A percentile compares a stretch with the other conserved stretches of the same genome.
phyloP scores from a whole-genome alignment of 2,113 vertebrate genomes.

The Coracopsis vasa region DNA sequence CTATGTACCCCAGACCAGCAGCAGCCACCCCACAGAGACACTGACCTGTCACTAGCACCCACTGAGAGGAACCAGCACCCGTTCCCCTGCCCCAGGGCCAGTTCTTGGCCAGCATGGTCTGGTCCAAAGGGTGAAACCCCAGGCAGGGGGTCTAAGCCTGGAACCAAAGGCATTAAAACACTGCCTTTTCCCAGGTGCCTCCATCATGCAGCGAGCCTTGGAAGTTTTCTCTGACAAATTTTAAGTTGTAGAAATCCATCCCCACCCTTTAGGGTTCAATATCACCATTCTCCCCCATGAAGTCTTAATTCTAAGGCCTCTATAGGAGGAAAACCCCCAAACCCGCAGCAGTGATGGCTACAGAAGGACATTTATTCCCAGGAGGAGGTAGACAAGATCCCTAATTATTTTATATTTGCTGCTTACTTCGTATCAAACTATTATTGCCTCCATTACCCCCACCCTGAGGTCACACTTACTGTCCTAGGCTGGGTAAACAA shows the following conservation, averaged over 20 bases:
- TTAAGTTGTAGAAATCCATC: not conserved
- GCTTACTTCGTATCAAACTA: not conserved
- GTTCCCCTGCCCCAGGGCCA: not conserved
- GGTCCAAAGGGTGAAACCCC: not conserved
- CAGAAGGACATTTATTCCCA: not conserved
- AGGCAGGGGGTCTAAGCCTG: accelerated
- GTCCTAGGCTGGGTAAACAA: not conserved
- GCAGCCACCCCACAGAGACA: accelerated
- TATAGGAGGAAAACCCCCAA: not conserved
- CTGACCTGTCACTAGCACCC: accelerated
- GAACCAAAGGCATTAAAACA: accelerated
- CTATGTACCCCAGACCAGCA: accelerated
- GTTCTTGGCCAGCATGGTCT: not conserved
- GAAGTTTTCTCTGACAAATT: not conserved
- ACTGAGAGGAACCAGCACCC: not conserved
- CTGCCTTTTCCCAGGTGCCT: accelerated
- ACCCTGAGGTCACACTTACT: not conserved
- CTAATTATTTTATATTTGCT: not conserved
- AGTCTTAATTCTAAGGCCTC: not conserved
- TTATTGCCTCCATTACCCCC: not conserved
- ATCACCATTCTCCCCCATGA: not conserved
- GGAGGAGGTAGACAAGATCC: not conserved
- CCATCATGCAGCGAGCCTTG: accelerated
- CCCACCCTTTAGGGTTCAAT: not conserved
- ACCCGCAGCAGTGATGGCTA: not conserved